A percentile compares a stretch with the other conserved stretches of the same genome.
Conservation (phyloP, 1,140 invertebrate genomes). For the Ceratosolen solmsi region DNA sequence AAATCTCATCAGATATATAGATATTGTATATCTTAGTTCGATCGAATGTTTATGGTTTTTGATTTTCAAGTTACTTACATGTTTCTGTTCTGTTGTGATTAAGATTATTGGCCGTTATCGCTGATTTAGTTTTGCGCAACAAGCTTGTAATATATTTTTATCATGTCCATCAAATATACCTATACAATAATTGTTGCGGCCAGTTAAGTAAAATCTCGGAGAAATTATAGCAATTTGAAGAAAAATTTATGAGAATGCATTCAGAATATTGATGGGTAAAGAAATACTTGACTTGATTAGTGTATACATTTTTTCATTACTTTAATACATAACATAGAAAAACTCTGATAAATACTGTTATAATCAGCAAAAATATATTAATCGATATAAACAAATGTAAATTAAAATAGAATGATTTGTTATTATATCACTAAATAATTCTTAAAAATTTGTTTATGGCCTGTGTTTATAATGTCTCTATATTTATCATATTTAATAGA, state of each 20-base stretch:
- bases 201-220: neutral
- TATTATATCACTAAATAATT: too few species aligned
- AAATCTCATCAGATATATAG: conserved; percentile 26
- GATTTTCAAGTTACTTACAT: neutral
- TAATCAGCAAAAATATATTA: neutral
- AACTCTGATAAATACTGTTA: neutral
- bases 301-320: neutral
- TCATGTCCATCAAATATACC: neutral
- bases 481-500: too few species aligned
- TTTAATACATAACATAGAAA: neutral
- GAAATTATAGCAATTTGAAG: neutral
- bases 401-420: too few species aligned
- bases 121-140: neutral
- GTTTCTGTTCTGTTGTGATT: neutral
- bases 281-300: neutral
- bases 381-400: neutral
- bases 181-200: neutral
- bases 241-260: neutral
- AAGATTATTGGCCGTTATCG: neutral
- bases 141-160: neutral
- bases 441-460: too few species aligned
- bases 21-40: conserved; percentile 7
- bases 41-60: neutral
- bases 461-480: too few species aligned
- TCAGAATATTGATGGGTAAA: neutral